phyloP scores from a whole-genome alignment of 2,888 invertebrate species.

The Brachypterus glaber region DNA sequence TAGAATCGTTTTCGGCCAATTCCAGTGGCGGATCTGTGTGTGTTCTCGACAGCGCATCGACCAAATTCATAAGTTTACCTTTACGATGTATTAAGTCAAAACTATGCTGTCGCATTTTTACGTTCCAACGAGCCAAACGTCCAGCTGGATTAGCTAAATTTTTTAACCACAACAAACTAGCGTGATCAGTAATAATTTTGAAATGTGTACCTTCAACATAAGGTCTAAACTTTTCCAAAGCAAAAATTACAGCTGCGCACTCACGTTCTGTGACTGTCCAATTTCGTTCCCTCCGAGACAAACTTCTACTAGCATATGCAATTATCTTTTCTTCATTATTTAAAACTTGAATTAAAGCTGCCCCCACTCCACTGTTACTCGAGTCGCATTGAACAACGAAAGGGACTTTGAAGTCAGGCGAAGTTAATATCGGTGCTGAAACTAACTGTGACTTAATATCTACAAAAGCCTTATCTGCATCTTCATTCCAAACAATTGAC shows the following conservation, averaged over 20 bases:
- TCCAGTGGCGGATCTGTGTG: background rate
- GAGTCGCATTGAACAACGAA: constrained; percentile 26
- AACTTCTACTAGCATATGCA: constrained; percentile 6
- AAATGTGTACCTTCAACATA: too few relatives aligned
- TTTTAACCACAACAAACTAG: constrained; percentile 2
- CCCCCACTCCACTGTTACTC: constrained; percentile 16
- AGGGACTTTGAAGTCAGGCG: constrained; percentile 20
- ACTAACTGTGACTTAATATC: constrained; percentile 11
- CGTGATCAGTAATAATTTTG: constrained; percentile 8
- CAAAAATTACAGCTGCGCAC: too few relatives aligned
- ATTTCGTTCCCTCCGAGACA: constrained; percentile 12
- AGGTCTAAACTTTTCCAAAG: constrained; percentile 5
- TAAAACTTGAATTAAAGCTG: constrained; percentile 9
- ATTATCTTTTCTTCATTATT: constrained; percentile 10
- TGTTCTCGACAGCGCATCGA: constrained; percentile 10
- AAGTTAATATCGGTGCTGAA: constrained; percentile 18
- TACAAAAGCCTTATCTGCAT: constrained; percentile 10
- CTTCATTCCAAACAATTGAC: too few relatives aligned
- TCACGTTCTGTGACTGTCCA: too few relatives aligned
- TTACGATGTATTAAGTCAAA: constrained; percentile 8
- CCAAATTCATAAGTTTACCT: constrained; percentile 9
- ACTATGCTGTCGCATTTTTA: constrained; percentile 11
- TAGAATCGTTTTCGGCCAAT: background rate
- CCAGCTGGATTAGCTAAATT: constrained; percentile 13
- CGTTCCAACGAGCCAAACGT: constrained; percentile 8